A percentile compares a stretch with the other conserved stretches of the same genome.
Conservation (phyloP, 2,797 vertebrate genomes). For the Danio aesculapii region DNA sequence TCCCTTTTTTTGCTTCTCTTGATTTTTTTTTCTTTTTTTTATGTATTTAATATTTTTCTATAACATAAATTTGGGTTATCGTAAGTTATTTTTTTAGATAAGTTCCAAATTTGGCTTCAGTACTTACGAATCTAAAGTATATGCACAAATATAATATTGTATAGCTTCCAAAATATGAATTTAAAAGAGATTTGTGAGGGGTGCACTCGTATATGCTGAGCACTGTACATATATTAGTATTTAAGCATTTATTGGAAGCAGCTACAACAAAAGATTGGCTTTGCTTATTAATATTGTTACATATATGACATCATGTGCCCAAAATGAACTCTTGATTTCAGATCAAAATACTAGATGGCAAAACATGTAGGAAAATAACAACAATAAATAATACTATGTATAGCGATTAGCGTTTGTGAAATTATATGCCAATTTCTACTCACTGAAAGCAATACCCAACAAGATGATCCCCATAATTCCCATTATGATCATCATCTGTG, state of each 20-base stretch:
- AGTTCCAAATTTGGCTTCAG: too few relatives aligned
- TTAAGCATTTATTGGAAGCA: not conserved
- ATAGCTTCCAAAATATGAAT: too few relatives aligned
- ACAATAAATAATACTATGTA: not conserved
- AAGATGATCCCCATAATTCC: slow-evolving; percentile 86
- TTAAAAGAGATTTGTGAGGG: too few relatives aligned
- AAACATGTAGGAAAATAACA: not conserved
- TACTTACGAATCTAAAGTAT: too few relatives aligned
- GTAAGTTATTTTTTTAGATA: not conserved
- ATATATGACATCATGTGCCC: not conserved
- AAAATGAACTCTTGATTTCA: not conserved
- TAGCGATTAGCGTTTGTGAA: not conserved
- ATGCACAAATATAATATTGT: too few relatives aligned
- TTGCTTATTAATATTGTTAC: not conserved
- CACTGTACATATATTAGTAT: not conserved
- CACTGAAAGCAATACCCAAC: slow-evolving; percentile 87
- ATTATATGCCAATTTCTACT: slow-evolving; percentile 70
- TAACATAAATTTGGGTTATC: too few relatives aligned
- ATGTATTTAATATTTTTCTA: too few relatives aligned
- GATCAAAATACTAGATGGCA: not conserved
- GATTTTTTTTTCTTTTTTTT: too few relatives aligned
- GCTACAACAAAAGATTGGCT: not conserved
- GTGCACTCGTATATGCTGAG: too few relatives aligned
- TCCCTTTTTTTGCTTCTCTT: too few relatives aligned
- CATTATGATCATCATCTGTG: slow-evolving; percentile 96